Conservation (phyloP, 2,888 invertebrate genomes). For the Tortricodes alternella region DNA sequence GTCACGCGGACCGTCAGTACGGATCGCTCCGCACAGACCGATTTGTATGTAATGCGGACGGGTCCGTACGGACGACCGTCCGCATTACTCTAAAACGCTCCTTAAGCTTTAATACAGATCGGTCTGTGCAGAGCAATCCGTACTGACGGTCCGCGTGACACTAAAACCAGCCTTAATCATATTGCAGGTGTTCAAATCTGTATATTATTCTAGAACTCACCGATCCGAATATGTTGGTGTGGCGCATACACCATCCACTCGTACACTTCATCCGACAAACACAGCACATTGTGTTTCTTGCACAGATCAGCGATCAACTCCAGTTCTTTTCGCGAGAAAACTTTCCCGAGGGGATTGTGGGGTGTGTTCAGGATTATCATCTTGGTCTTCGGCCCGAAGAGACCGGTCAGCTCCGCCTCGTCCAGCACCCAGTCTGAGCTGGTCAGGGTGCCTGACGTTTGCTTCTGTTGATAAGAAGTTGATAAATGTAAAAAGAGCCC, state of each 20-base stretch:
- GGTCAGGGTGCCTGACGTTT: slow-evolving; percentile 71
- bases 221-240: slow-evolving; percentile 93
- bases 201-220: no score
- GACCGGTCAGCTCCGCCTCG: slow-evolving; percentile 87
- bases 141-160: no score
- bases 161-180: no score
- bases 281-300: slow-evolving; percentile 95
- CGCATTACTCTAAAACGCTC: no score
- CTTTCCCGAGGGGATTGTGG: slow-evolving; percentile 98
- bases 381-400: slow-evolving; percentile 95
- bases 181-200: no score
- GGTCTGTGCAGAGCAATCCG: no score
- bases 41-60: no score
- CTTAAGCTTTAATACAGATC: no score
- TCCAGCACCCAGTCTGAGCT: slow-evolving; percentile 96
- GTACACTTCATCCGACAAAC: slow-evolving; percentile 98
- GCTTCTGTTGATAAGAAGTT: no score
- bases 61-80: no score
- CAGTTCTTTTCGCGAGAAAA: slow-evolving; percentile 87
- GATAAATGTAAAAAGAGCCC: slow-evolving; percentile 3
- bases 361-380: slow-evolving; percentile 98
- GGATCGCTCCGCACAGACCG: no score
- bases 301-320: slow-evolving; percentile 92
- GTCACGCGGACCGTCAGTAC: no score
- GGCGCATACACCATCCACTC: slow-evolving; percentile 97